Base-by-base conservation (phyloP, 2,888 invertebrate species). In the Leucania comma region DNA sequence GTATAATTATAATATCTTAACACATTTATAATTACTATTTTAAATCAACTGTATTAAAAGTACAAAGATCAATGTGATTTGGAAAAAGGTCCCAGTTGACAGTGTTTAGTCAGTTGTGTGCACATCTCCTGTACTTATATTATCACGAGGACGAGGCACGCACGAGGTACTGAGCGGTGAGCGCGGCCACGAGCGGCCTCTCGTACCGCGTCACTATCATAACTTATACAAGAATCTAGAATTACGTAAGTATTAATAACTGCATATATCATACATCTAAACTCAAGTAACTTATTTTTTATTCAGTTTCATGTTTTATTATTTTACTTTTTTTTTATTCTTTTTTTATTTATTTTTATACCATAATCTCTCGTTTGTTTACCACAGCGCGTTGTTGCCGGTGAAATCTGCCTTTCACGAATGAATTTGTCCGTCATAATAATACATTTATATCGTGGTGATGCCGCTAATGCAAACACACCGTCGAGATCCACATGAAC, bases 321-420 rank as follows among this genome's bases (percentile, higher is more conserved):
- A 91, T 94, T 96, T 96, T 96, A 93, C 96, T 96, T 95, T 96
- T 96, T 42, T 96, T 96, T 96, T 96, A 91, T 92, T 80, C 1
- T 82, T 90, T 92, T 93, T 93, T 89, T 87, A 82, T 83, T 87
- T 93, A 91, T 93, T 94, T 95, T 94, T 95, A 93, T 96, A 94
- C 94, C 95, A 94, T 96, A 96, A 96, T 96, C 96, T 96, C 96
- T 96, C 86, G 94, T 96, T 95, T 94, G 95, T 96, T 91, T 91
- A 91, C 94, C 94, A 93, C 94, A 93, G 92, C 93, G 90, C 95
- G 96, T 97, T 97, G 97, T 97, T 97, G 97, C 97, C 97, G 96
- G 97, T 97, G 97, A 97, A 97, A 97, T 96, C 96, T 97, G 97
- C 97, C 97, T 97, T 97, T 96, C 96, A 96, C 96, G 95, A 96